A percentile compares a stretch with the other conserved stretches of the same genome.
Conservation (phyloP, 2,888 invertebrate species). For the Drosophila robusta region DNA sequence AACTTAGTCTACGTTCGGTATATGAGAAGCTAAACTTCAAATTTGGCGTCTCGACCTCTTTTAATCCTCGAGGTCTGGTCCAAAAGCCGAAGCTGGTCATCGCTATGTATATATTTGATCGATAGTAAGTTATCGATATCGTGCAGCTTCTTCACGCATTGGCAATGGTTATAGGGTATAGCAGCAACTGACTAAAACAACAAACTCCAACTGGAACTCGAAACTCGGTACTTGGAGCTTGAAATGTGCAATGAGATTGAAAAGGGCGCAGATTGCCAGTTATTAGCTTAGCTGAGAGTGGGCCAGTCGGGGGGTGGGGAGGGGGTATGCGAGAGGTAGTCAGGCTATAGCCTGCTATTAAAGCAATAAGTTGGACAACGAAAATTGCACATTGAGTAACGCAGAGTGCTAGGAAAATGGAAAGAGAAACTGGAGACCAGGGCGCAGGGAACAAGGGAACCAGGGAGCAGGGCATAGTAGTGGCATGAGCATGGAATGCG, state of each 20-base stretch:
- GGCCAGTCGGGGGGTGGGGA: conserved; percentile 1
- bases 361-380: conserved; percentile 65
- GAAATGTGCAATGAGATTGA: conserved; percentile 55
- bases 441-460: conserved; percentile 5
- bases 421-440: conserved; percentile 4
- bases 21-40: too few relatives aligned
- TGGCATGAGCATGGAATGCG: conserved; percentile 41
- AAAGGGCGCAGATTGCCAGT: conserved; percentile 65
- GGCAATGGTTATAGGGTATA: conserved; percentile 1
- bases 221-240: conserved; percentile 14
- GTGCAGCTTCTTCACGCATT: too few relatives aligned
- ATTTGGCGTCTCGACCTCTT: too few relatives aligned
- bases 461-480: background rate
- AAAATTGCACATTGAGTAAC: conserved; percentile 59
- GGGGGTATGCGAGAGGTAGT: conserved; percentile 1
- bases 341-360: conserved; percentile 57
- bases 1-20: too few relatives aligned
- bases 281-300: conserved; percentile 45
- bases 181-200: conserved; percentile 10
- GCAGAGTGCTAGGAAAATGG: conserved; percentile 47
- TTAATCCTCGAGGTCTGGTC: too few relatives aligned
- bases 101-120: too few relatives aligned
- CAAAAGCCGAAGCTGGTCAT: too few relatives aligned
- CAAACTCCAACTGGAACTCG: conserved; percentile 15
- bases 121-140: too few relatives aligned